Evolutionary conservation across 2,888 invertebrate species (phyloP).

Genomic region (Lasioglossum malachurum): DNA sequence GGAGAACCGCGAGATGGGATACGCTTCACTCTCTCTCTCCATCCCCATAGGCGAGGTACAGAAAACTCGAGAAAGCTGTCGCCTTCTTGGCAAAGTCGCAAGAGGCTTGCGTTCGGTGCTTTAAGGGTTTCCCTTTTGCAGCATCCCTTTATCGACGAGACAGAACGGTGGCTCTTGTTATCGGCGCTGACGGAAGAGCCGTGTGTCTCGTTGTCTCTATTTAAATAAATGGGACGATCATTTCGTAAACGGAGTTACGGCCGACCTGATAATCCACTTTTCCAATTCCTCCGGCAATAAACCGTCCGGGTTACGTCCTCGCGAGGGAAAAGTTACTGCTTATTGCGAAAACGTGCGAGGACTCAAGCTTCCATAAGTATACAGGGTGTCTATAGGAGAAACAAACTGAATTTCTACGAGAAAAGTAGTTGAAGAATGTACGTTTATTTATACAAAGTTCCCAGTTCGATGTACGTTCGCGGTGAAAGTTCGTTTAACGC

Average conservation of each 20-base stretch:
- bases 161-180: constrained; percentile 23
- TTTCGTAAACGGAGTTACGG: neutral
- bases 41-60: neutral
- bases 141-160: neutral
- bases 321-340: neutral
- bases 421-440: neutral
- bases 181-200: neutral
- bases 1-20: neutral
- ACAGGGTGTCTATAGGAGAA: neutral
- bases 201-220: neutral
- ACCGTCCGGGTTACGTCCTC: neutral
- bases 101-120: constrained; percentile 17
- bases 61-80: neutral
- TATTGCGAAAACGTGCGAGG: neutral
- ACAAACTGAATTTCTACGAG: neutral
- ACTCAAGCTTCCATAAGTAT: neutral
- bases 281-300: constrained; percentile 12
- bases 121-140: constrained; percentile 11
- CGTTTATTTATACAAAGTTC: neutral
- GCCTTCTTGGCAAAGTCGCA: neutral
- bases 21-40: neutral
- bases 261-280: neutral
- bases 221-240: neutral
- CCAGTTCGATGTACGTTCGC: neutral
- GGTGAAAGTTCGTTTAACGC: neutral